Base-by-base conservation (phyloP, 2,888 invertebrate species). In the Graphium colonna region DNA sequence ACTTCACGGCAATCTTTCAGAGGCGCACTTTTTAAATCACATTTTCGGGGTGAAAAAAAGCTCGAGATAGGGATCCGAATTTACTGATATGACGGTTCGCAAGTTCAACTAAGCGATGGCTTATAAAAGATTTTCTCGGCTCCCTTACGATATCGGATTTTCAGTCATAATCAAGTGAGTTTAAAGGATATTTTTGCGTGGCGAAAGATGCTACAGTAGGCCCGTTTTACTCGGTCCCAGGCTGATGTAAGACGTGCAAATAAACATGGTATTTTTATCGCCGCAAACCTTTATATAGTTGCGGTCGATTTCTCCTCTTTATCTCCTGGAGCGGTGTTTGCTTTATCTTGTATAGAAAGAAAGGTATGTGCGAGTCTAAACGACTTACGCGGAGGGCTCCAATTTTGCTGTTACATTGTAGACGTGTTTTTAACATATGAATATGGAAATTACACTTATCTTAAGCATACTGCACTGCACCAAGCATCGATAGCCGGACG, bases 191-290 rank as follows among this genome's bases (percentile, higher is more conserved):
- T 77, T 82, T 83, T 82, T 52, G 71, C 60, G 44, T 66, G 61
- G 57, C 5, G 21, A 60, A 52, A 57, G 63, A 50, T 46, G 59
- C 53, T 68, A 60, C 54, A 70, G 67, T 83, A 71, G 68, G 78
- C 58, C 77, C 58, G 62, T 83, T 78, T 77, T 73, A 68, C 72
- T 64, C 76, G 66, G 62, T 65, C 67, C 68, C 59, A 69, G 67
- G 68, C 77, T 82, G 84, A 86, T 85, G 86, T 88, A 85, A 87
- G 87, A 88, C 88, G 86, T 86, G 88, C 83, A 86, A 88, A 88
- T 89, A 89, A 89, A 89, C 87, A 87, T 82, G 75, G 83, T 86
- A 89, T 89, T 88, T 89, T 89, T 89, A 89, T 87, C 79, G 81
- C 72, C 73, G 71, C 86, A 85, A 88, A 88, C 89, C 88, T 89